Evolutionary conservation across 2,888 invertebrate genomes (phyloP).

Genomic region (Carterocephalus palaemon): DNA sequence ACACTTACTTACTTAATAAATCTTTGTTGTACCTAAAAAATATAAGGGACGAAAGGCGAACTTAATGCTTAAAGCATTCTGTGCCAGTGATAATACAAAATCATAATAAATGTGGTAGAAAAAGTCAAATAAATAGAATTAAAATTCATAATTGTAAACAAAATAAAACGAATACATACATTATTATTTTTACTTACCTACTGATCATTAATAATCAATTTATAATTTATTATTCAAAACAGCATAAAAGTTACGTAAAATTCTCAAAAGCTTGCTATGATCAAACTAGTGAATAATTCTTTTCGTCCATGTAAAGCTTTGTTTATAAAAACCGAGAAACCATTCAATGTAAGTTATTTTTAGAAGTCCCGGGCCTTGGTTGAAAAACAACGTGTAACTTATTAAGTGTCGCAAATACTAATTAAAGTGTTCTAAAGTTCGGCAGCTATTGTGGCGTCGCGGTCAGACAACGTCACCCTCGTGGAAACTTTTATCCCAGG

Average conservation of each 20-base stretch:
- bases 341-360: conserved; percentile 31
- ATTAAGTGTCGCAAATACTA: conserved; percentile 50
- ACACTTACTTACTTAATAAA: no score
- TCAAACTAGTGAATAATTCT: conserved; percentile 41
- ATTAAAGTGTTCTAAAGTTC: conserved; percentile 61
- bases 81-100: no score
- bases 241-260: conserved; percentile 17
- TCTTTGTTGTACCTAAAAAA: no score
- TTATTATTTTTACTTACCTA: no score
- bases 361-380: conserved; percentile 31
- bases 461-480: conserved; percentile 45
- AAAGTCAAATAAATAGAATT: no score
- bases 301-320: conserved; percentile 41
- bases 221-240: no score
- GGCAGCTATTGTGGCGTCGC: conserved; percentile 44
- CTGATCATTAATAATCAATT: no score
- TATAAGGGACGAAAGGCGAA: no score
- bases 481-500: conserved; percentile 54
- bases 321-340: conserved; percentile 27
- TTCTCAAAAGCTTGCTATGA: conserved; percentile 20
- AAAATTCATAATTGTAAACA: no score
- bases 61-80: no score
- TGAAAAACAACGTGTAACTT: conserved; percentile 40
- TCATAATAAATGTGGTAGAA: no score
- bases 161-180: no score